Conservation (phyloP, 2,113 vertebrate genomes). For the Sceloporus tristichus region DNA sequence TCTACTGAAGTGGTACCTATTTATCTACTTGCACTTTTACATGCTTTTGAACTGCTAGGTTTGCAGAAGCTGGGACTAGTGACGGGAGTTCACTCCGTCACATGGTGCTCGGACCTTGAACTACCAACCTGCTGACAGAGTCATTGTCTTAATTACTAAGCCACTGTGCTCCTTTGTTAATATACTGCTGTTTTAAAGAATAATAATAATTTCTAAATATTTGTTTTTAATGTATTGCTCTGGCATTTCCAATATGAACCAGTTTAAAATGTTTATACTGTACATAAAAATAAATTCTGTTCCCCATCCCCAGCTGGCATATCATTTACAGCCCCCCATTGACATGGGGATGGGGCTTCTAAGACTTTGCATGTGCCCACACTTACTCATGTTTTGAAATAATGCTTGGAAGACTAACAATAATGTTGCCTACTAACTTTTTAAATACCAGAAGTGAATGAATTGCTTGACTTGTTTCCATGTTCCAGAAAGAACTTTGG, state of each 20-base stretch:
- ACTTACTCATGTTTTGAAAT: background rate
- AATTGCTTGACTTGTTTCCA: background rate
- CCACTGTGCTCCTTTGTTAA: too few species aligned
- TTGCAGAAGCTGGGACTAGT: too few species aligned
- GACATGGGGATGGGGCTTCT: background rate
- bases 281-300: background rate
- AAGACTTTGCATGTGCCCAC: background rate
- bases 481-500: background rate
- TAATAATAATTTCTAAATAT: background rate
- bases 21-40: too few species aligned
- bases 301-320: background rate
- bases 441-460: background rate
- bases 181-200: background rate
- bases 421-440: background rate
- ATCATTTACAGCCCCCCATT: background rate
- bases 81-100: too few species aligned
- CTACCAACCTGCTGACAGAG: too few species aligned
- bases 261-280: background rate
- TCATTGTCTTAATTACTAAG: too few species aligned
- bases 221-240: background rate
- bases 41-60: too few species aligned
- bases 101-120: too few species aligned
- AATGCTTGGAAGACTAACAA: background rate
- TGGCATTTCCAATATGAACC: background rate
- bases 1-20: too few species aligned